A percentile compares a stretch with the other conserved stretches of the same genome.
Conservation (phyloP, 2,888 invertebrate species). For the Dynastes tityus region DNA sequence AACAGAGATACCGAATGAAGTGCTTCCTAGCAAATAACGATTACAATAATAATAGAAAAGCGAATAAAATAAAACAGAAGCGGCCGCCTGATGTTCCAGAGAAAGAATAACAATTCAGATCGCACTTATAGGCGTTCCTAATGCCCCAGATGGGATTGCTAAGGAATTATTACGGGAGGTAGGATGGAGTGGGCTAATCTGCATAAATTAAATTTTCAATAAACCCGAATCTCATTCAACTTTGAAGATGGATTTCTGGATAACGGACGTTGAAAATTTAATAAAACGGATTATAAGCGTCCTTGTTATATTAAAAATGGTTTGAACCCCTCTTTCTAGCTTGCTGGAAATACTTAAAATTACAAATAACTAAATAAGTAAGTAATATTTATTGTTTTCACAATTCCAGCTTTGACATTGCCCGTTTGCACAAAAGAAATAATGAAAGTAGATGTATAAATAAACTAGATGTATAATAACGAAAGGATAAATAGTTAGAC, state of each 20-base stretch:
- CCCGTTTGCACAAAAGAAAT: too few relatives aligned
- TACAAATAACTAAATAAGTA: too few relatives aligned
- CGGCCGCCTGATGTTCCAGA: constrained; percentile 7
- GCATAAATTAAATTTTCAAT: constrained; percentile 11
- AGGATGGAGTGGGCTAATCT: not conserved
- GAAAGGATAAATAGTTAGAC: too few relatives aligned
- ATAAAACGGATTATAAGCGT: not conserved
- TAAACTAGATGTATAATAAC: too few relatives aligned
- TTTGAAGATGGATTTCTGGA: not conserved
- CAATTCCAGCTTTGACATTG: too few relatives aligned
- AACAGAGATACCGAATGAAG: constrained; percentile 13
- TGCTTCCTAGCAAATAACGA: constrained; percentile 41
- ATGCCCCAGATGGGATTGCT: constrained; percentile 12
- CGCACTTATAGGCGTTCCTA: not conserved
- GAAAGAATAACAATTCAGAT: constrained; percentile 17
- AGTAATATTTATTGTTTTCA: too few relatives aligned
- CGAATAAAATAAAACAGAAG: constrained; percentile 39
- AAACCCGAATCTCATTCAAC: not conserved
- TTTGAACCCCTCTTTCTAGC: too few relatives aligned
- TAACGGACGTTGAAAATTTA: constrained; percentile 1
- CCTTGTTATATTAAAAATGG: too few relatives aligned
- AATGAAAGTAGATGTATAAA: too few relatives aligned
- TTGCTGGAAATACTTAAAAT: too few relatives aligned
- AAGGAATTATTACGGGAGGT: not conserved
- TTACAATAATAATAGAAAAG: constrained; percentile 45